A percentile compares a stretch with the other conserved stretches of the same genome.
These are phyloP conservation scores for Aplysina aerophoba DNA, from an alignment of 37 sponge, comb jelly and placozoan species.

Conservation along the genomic window DNA sequence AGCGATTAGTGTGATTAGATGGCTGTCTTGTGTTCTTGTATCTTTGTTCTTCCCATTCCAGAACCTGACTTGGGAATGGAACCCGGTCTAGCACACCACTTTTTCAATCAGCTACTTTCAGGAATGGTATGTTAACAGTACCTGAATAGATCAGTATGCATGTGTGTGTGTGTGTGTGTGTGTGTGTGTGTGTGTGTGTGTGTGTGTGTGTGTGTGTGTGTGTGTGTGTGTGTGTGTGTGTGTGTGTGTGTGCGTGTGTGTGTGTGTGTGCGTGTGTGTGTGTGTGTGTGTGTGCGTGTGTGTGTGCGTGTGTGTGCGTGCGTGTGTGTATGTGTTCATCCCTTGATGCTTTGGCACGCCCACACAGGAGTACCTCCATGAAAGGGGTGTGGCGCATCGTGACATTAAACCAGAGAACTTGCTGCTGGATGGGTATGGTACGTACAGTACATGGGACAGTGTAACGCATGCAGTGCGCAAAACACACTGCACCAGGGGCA, in stretches of 20 bases:
- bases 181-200: no score
- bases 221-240: no score
- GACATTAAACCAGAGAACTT: slow-evolving; percentile 99
- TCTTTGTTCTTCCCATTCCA: slow-evolving; percentile 23
- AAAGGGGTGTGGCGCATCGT: slow-evolving; percentile 90
- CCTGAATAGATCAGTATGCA: no score
- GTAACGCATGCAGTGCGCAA: neutral
- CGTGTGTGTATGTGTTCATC: neutral
- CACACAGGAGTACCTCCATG: slow-evolving; percentile 84
- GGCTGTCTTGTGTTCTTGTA: no score
- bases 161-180: no score
- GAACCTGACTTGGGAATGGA: slow-evolving; percentile 95
- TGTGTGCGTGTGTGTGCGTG: no score
- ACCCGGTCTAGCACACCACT: slow-evolving; percentile 84
- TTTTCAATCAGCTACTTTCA: slow-evolving; percentile 83
- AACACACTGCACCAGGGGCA: no score
- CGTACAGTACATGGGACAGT: neutral
- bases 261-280: no score
- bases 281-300: no score
- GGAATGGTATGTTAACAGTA: neutral
- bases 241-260: no score
- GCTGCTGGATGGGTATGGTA: slow-evolving; percentile 88
- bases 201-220: no score
- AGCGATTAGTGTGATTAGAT: no score
- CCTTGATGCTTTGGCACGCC: neutral